phyloP scores from a whole-genome alignment of 2,113 vertebrate species.

The Apodemus sylvaticus region DNA sequence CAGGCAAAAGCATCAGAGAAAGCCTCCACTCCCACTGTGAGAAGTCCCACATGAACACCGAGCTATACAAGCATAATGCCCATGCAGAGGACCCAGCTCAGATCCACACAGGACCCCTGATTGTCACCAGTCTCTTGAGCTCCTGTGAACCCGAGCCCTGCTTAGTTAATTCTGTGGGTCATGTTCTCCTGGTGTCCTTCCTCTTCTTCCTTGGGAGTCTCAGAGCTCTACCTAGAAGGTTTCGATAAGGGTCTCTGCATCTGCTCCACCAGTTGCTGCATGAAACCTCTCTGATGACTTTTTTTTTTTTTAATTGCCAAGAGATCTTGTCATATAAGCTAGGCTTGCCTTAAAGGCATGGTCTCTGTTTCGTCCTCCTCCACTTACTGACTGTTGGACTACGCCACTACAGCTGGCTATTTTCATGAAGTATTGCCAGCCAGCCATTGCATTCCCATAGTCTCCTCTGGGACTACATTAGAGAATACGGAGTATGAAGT shows the following conservation, averaged over 20 bases:
- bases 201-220: background rate
- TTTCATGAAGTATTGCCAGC: background rate
- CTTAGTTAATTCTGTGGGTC: background rate
- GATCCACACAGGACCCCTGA: background rate
- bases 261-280: background rate
- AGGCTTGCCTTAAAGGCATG: background rate
- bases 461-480: background rate
- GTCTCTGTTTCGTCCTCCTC: background rate
- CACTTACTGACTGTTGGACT: background rate
- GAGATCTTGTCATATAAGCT: background rate
- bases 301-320: background rate
- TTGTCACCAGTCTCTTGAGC: background rate
- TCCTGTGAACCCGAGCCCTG: background rate
- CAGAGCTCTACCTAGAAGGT: background rate
- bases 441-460: background rate
- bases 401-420: background rate
- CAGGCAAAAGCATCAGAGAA: background rate
- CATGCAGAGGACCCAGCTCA: background rate
- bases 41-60: background rate
- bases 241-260: background rate
- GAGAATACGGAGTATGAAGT: background rate
- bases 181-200: background rate
- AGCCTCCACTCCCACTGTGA: background rate
- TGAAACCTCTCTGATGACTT: background rate
- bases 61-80: background rate